Percentiles rank a stretch among this genome's conserved stretches.
Evolutionary conservation across 2,888 invertebrate genomes (phyloP).

Genomic region (Actias luna): DNA sequence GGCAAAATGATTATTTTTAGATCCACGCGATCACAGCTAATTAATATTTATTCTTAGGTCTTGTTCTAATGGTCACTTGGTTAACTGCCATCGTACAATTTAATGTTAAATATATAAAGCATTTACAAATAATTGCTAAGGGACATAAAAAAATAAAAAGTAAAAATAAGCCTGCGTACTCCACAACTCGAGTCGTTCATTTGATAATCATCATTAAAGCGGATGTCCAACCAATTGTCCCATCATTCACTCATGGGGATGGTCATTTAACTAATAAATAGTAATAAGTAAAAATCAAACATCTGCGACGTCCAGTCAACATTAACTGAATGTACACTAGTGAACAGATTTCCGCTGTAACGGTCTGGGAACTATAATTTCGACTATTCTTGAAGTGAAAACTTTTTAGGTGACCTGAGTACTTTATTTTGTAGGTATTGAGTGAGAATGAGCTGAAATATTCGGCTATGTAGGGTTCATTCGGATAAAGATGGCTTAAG

Average conservation of each 20-base stretch:
- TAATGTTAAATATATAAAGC: neutral
- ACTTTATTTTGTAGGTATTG: no score
- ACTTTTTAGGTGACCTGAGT: no score
- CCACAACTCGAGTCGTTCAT: slow-evolving; percentile 10
- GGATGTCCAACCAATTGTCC: slow-evolving; percentile 25
- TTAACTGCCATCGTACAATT: no score
- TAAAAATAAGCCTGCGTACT: neutral
- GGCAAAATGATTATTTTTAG: no score
- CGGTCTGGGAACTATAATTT: neutral
- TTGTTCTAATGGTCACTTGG: no score
- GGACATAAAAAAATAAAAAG: neutral
- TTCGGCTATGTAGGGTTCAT: no score
- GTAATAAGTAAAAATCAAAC: slow-evolving; percentile 44
- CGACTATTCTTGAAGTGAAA: no score
- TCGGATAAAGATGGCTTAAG: no score
- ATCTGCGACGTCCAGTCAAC: slow-evolving; percentile 19
- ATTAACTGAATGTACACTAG: neutral
- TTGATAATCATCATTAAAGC: slow-evolving; percentile 17
- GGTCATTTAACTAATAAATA: slow-evolving; percentile 47
- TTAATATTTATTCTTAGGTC: no score
- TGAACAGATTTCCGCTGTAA: neutral
- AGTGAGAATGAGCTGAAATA: no score
- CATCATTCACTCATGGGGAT: slow-evolving; percentile 36
- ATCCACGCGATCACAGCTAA: no score
- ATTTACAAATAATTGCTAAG: neutral